These are phyloP conservation scores for Drosophila lowei DNA, from an alignment of 1,140 invertebrate species.

Conservation along the genomic window DNA sequence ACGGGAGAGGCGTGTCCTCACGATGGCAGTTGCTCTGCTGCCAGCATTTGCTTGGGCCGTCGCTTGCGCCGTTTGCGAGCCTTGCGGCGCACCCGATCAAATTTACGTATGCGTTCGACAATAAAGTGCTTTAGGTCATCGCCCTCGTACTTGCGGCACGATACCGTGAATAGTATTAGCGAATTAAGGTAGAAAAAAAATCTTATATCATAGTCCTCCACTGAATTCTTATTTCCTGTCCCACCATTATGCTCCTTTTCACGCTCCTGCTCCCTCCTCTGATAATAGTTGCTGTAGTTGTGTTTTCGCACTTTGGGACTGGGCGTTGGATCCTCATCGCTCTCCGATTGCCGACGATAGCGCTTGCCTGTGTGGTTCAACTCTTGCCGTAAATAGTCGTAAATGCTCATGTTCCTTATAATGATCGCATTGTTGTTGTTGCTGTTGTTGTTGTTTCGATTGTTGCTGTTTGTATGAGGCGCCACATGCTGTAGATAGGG, in stretches of 20 bases:
- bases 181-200: slow-evolving; percentile 82
- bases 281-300: slow-evolving; percentile 40
- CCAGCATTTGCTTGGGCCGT: slow-evolving; percentile 20
- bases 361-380: slow-evolving; percentile 44
- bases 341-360: slow-evolving; percentile 32
- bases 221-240: slow-evolving; percentile 36
- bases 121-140: slow-evolving; percentile 76
- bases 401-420: slow-evolving; percentile 69
- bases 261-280: slow-evolving; percentile 10
- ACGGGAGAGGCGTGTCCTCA: not conserved
- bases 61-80: slow-evolving; percentile 71
- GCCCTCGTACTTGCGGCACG: slow-evolving; percentile 66
- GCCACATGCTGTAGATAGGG: slow-evolving; percentile 74
- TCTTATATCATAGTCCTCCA: slow-evolving; percentile 69
- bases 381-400: slow-evolving; percentile 61
- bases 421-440: slow-evolving; percentile 52
- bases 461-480: slow-evolving; percentile 49
- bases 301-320: slow-evolving; percentile 60
- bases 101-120: slow-evolving; percentile 64
- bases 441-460: slow-evolving; percentile 11
- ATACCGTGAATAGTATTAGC: slow-evolving; percentile 73
- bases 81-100: slow-evolving; percentile 74
- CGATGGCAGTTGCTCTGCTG: slow-evolving; percentile 18
- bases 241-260: slow-evolving; percentile 9
- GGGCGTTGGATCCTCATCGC: slow-evolving; percentile 14